Evolutionary conservation across 2,888 invertebrate genomes (phyloP), one percentile per base, ranked within the genome.

Genomic region (Oscheius sp.): DNA sequence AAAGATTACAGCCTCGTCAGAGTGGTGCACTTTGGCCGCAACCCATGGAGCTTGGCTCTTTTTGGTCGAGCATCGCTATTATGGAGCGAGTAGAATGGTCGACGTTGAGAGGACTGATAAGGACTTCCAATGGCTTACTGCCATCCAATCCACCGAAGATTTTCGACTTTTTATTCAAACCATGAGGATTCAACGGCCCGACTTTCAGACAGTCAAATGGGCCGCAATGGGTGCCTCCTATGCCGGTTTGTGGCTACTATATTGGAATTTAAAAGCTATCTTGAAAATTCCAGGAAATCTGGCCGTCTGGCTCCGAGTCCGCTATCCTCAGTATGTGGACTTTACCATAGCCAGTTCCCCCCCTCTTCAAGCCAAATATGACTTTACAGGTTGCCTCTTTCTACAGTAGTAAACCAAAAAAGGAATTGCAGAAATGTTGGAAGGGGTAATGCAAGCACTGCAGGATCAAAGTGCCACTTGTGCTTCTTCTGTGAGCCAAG

Each of bases 361-460:
- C 12, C 57, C 57, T 17, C 57, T 57, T 34, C 57, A 57, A 25
- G 57, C 57, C 5, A 57, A 57, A 37, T 57, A 57, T 20, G 57
- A 57, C 23, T 57, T 37, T n/a, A 37, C 57, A n/a, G 57, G 57
- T 57, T 3, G 48, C 23, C 12, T 48, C 4, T 48, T 12, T 66
- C 84, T 12, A 48, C n/a, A n/a, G n/a, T n/a, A n/a, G n/a, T n/a
- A n/a, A n/a, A n/a, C n/a, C n/a, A n/a, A n/a, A n/a, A n/a, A n/a
- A n/a, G n/a, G n/a, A n/a, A 34, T 73, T 79, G 34, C 67, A 86
- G 88, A 94, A 86, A 96, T 95, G 87, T 92, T 91, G 80, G 90
- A 91, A 76, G 93, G 95, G 0, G 94, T 96, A 0, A 90, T 91
- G 48, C 82, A 86, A 66, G 92, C 95, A 0, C 88, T 96, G 73